Evolutionary conservation across 2,113 vertebrate species (phyloP).

Genomic region (Sprattus sprattus): DNA sequence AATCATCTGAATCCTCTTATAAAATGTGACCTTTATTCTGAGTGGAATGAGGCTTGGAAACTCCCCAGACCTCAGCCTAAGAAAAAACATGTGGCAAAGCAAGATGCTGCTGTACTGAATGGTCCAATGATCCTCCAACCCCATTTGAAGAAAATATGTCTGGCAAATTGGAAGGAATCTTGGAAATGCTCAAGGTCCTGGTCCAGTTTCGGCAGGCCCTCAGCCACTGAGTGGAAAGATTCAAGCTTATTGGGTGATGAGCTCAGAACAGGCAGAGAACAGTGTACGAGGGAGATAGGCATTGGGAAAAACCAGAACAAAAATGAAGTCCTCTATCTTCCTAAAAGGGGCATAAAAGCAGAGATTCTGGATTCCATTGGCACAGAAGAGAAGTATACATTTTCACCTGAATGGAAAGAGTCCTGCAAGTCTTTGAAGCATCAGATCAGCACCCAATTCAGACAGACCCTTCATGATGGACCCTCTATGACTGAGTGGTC

Average conservation of each 20-base stretch:
- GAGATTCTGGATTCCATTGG: no score
- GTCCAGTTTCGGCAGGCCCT: constrained; percentile 8
- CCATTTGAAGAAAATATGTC: constrained; percentile 21
- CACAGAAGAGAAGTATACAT: background rate
- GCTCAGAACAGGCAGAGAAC: background rate
- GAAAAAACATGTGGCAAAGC: background rate
- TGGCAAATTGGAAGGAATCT: constrained; percentile 22
- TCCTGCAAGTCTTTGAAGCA: constrained; percentile 44
- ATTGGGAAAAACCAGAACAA: no score
- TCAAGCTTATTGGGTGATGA: constrained; percentile 14
- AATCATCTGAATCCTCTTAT: background rate
- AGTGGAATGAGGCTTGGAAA: constrained; percentile 23
- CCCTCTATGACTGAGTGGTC: background rate
- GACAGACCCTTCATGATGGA: background rate
- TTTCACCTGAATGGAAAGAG: constrained; percentile 52
- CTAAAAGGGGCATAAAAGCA: no score
- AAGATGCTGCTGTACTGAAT: background rate
- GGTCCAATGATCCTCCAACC: background rate
- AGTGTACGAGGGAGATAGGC: background rate
- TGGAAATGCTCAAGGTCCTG: constrained; percentile 18
- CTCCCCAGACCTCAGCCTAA: background rate
- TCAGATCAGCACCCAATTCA: background rate
- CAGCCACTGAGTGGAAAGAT: constrained; percentile 20
- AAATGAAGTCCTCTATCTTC: no score
- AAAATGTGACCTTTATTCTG: background rate